A percentile compares a stretch with the other conserved stretches of the same genome.
Evolutionary conservation across 2,797 vertebrate genomes (phyloP).

Genomic region (Tarsius wallacei): DNA sequence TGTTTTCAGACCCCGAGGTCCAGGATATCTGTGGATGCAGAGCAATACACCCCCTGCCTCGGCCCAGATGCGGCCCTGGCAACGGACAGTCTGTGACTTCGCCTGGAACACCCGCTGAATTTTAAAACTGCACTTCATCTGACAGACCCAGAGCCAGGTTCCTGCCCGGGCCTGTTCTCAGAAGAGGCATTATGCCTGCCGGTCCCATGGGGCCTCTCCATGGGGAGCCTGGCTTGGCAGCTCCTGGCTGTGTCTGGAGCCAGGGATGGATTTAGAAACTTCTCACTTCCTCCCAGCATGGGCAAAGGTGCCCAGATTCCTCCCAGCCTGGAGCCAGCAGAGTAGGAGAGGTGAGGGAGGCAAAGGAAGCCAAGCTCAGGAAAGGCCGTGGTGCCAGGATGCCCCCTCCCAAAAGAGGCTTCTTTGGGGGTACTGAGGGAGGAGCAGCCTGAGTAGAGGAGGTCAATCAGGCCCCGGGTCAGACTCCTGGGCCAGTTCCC

Average conservation of each 20-base stretch:
- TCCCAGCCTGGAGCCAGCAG: fast-evolving
- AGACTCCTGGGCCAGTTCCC: neutral
- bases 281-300: neutral
- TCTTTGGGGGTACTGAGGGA: neutral
- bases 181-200: neutral
- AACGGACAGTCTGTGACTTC: neutral
- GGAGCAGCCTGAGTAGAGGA: fast-evolving
- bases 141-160: neutral
- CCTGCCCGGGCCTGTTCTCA: neutral
- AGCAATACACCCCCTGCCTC: fast-evolving
- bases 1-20: neutral
- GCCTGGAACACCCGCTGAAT: neutral
- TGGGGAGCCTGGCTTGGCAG: neutral
- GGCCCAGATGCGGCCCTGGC: neutral
- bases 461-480: neutral
- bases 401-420: neutral
- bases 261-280: neutral
- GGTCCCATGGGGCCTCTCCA: neutral
- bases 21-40: fast-evolving
- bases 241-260: neutral
- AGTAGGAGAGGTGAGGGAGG: neutral
- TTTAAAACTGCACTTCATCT: neutral
- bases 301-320: neutral
- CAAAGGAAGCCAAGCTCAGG: fast-evolving
- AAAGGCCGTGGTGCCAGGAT: neutral